Evolutionary conservation across 2,888 invertebrate species (phyloP).

Genomic region (Stenichneumon culpator): DNA sequence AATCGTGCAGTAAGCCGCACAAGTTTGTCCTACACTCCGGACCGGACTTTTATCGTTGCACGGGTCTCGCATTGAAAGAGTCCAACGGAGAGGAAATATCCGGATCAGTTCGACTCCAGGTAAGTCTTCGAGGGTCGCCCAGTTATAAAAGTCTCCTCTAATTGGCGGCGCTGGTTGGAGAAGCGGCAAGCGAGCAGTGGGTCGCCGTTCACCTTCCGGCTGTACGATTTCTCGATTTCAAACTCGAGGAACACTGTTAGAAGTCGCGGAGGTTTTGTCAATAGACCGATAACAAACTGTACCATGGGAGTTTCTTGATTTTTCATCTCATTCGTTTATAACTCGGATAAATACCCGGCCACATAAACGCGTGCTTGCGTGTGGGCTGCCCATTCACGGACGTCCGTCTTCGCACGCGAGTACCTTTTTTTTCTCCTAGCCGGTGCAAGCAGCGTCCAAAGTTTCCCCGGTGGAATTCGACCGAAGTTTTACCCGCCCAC

Average conservation of each 20-base stretch:
- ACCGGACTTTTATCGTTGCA: background rate
- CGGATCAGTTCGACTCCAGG: background rate
- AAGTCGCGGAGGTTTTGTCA: conserved; percentile 38
- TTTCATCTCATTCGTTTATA: conserved; percentile 1
- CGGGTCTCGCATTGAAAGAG: background rate
- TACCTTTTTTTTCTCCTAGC: conserved; percentile 22
- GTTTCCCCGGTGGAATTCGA: conserved; percentile 39
- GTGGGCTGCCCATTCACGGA: conserved; percentile 12
- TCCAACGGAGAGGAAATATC: background rate
- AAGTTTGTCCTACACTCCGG: background rate
- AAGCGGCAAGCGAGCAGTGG: conserved; percentile 19
- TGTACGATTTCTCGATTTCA: conserved; percentile 9
- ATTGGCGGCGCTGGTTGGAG: background rate
- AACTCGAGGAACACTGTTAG: background rate
- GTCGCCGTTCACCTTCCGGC: conserved; percentile 34
- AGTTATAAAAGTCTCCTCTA: conserved; percentile 18
- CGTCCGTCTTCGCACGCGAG: background rate
- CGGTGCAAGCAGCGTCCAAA: conserved; percentile 26
- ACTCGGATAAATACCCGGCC: conserved; percentile 47
- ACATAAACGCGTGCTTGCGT: conserved; percentile 7
- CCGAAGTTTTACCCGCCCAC: conserved; percentile 46
- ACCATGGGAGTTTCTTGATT: background rate
- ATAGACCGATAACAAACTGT: conserved; percentile 49
- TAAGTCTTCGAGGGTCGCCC: background rate
- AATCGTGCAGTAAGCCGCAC: background rate